Base-by-base conservation (phyloP, 2,888 invertebrate species). In the Plutella xylostella region DNA sequence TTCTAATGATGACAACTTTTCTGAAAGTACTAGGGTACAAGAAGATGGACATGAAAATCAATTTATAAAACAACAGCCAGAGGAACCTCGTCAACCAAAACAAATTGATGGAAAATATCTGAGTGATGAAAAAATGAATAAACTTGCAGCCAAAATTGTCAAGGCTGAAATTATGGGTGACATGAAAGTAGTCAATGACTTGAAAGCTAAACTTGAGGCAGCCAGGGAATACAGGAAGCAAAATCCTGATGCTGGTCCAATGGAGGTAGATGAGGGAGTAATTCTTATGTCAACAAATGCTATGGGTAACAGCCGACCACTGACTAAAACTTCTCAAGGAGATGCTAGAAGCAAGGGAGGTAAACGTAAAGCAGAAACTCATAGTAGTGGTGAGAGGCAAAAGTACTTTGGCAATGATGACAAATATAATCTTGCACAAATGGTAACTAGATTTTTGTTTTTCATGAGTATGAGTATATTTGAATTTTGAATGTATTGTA, bases 161-260 rank as follows among this genome's bases (percentile, higher is more conserved):
- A 96, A 96, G 82, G 97, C 98, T 12, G 97, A 98, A 87, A 89
- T 99, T 56, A 88, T 96, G 86, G 97, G 96, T 15, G 90, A 97
- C 65, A 75, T 68, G 63, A 86, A 87, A 50, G 66, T 92, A 44
- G 91, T 91, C 0, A 65, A 72, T 30, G 87, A 92, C 62, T 75
- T 97, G 38, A 93, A 93, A 71, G 62, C 71, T 3, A 90, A 94
- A 67, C 71, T 97, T 35, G 91, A 92, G 52, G 75, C 75, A 19
- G 93, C 94, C 0, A 86, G 91, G 55, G 78, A 86, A 46, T 75
- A 73, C 50, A 68, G 76, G 43, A 84, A 78, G 55, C 68, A 74
- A 21, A 75, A 84, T 55, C 77, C 78, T 44, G 53, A 71, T 59
- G 65, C 60, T 46, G 58, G 55, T 21, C 30, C 51, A 40, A 61